Conservation (phyloP, 2,888 invertebrate genomes). For the Scelioninae gen. 1 region DNA sequence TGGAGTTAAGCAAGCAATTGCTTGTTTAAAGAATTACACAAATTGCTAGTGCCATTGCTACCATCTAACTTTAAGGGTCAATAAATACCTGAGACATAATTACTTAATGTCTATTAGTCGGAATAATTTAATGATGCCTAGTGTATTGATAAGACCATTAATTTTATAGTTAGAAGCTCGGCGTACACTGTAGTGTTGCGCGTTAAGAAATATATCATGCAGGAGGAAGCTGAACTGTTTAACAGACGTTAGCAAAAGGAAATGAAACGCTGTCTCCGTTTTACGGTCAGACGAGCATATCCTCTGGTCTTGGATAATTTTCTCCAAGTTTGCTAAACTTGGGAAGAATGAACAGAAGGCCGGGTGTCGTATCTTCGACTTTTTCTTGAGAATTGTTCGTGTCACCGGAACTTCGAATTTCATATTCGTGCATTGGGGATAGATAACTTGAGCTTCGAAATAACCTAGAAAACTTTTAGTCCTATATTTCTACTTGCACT, state of each 20-base stretch:
- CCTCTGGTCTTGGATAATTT: conserved; percentile 74
- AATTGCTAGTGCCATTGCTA: conserved; percentile 5
- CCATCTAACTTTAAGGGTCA: conserved; percentile 17
- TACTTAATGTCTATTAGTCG: conserved; percentile 12
- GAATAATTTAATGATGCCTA: conserved; percentile 31
- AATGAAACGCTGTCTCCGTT: conserved; percentile 64
- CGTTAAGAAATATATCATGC: conserved; percentile 36
- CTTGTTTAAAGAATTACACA: conserved; percentile 34
- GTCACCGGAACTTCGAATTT: conserved; percentile 70
- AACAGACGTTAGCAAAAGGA: conserved; percentile 54
- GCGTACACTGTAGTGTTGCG: conserved; percentile 17
- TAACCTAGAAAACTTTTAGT: conserved; percentile 68
- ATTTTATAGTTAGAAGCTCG: conserved; percentile 23
- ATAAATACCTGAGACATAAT: conserved; percentile 19
- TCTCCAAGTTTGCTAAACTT: conserved; percentile 75
- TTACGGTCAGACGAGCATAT: conserved; percentile 75
- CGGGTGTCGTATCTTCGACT: conserved; percentile 65
- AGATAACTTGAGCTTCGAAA: conserved; percentile 64
- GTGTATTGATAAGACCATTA: conserved; percentile 28
- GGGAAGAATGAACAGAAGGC: conserved; percentile 69
- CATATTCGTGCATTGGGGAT: conserved; percentile 70
- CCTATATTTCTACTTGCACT: conserved; percentile 59
- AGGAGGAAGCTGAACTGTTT: conserved; percentile 37
- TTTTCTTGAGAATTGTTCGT: conserved; percentile 64
- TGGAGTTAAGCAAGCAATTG: conserved; percentile 34